Base-by-base conservation (phyloP, 2,797 vertebrate genomes). In the Decapterus maruadsi region DNA sequence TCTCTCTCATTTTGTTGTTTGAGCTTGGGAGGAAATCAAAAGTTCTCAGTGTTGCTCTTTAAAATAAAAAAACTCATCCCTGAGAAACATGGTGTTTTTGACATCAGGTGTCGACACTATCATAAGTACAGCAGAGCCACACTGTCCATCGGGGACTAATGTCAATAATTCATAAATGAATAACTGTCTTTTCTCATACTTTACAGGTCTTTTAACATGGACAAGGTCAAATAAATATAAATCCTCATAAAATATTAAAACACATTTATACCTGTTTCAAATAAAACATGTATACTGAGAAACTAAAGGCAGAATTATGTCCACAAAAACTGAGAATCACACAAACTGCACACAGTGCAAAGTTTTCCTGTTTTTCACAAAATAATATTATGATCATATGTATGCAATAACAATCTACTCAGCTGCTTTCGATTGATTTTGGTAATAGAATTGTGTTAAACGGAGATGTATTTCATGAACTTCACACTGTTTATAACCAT, bases 1-100 rank as follows among this genome's bases (percentile, higher is more conserved):
- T 88, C 83, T 53, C 70, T 51, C 75, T 81, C 61, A 54, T 76
- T 78, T 76, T 40, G 56, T 72, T 83, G 80, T 84, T 78, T 87
- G 51, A 36, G 58, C 45, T 81, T 64, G 68, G 81, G 71, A 70
- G 65, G n/a, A 81, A 85, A 81, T 78, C 78, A 77, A 82, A 85
- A 68, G 77, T 80, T 67, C 79, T 51, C 43, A 13, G 55, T 75
- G 65, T 78, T 62, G 62, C 76, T 87, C 63, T 65, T 66, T 80
- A 72, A 59, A 50, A 34, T 5, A 34, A 34, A 36, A 36, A 50
- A 31, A 29, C 65, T 88, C 13, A 68, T 80, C 77, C 77, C 68
- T 72, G 64, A 78, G 67, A 38, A 72, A 60, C 68, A 43, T 57
- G 64, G 54, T 53, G 63, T 51, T 77, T 61, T 58, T 64, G 13